Evolutionary conservation across 2,888 invertebrate species (phyloP), one percentile per base, ranked within the genome.

Genomic region (Acronicta leporina): DNA sequence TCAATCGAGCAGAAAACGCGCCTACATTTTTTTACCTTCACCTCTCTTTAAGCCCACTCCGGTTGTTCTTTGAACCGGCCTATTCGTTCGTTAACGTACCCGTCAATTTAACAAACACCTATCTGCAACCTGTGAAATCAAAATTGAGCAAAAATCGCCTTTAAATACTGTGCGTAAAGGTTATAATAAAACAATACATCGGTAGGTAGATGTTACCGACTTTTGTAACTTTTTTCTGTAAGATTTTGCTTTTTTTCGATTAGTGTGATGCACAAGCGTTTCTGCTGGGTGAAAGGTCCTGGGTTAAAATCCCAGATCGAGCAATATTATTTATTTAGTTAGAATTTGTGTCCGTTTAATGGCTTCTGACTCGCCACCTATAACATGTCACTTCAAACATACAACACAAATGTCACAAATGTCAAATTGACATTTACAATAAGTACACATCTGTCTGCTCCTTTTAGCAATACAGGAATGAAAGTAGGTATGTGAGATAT

Each of bases 1-100:
- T 82, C 82, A 80, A 80, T 77, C 76, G 82, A 87, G 87, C 87
- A 86, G 85, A 87, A 87, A 88, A 87, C 81, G 63, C 70, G 80
- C 69, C 77, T 57, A 54, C 58, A 63, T 70, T 81, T 87, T 86
- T 86, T 85, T 81, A 82, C 77, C 82, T 82, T 83, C 84, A 75
- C 83, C 85, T 86, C 77, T 79, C 75, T 77, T 76, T 77, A 79
- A 82, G 77, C 75, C 63, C 63, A 51, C 64, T 64, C 63, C 71
- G 77, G 75, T 79, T 77, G 79, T 87, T 84, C 88, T 88, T 88
- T 88, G 88, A 88, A 88, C 87, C 76, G 77, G 82, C 79, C 83
- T 83, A 87, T 77, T 83, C 87, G 79, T 80, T 85, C 84, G 87
- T 86, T 86, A 86, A 86, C 81, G 72, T 77, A 78, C 69, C 71